Conservation (phyloP, 2,888 invertebrate species). For the Melanophora roralis region DNA sequence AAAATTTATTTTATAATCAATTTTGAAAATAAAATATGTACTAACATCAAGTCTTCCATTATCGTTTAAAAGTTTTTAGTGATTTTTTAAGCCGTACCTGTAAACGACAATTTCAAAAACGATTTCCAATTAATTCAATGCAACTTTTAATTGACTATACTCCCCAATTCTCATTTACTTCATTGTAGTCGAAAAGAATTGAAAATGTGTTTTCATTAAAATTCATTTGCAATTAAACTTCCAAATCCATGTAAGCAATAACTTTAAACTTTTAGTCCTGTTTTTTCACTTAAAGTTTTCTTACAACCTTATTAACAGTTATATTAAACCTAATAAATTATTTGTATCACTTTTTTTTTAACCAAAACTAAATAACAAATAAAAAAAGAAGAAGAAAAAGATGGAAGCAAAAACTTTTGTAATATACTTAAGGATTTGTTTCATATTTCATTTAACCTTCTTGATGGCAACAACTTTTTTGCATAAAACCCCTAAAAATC, state of each 20-base stretch:
- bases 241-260: too few relatives aligned
- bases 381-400: neutral
- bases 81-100: too few relatives aligned
- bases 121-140: too few relatives aligned
- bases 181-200: neutral
- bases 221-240: neutral
- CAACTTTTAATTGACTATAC: too few relatives aligned
- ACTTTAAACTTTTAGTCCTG: too few relatives aligned
- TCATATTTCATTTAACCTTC: conserved; percentile 37
- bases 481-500: neutral
- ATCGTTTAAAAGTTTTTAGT: too few relatives aligned
- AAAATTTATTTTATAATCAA: too few relatives aligned
- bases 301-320: conserved; percentile 17
- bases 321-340: conserved; percentile 33
- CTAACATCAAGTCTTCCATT: too few relatives aligned
- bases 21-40: too few relatives aligned
- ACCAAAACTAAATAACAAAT: neutral
- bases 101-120: too few relatives aligned
- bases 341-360: conserved; percentile 41
- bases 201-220: neutral
- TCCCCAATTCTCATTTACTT: too few relatives aligned
- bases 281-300: too few relatives aligned
- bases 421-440: conserved; percentile 39
- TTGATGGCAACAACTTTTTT: neutral
- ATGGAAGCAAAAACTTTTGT: conserved; percentile 14